These are phyloP conservation scores for Protodeltote pygarga DNA, from an alignment of 2,888 invertebrate genomes.

Conservation along the genomic window DNA sequence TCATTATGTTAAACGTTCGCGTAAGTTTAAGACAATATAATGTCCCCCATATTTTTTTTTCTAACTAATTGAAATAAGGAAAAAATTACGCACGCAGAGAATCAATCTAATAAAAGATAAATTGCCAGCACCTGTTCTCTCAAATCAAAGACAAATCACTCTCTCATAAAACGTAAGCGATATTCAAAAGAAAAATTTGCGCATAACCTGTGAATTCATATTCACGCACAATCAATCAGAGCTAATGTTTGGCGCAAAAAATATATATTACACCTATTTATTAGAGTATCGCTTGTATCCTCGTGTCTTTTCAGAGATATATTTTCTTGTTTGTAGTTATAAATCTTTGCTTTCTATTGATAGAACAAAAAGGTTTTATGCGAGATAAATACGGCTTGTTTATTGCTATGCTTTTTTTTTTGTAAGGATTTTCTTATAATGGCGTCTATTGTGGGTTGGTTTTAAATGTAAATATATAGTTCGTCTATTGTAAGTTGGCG, in stretches of 20 bases:
- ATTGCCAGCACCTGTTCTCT: neutral
- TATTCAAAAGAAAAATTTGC: constrained; percentile 5
- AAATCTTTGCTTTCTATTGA: constrained; percentile 30
- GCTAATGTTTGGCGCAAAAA: constrained; percentile 42
- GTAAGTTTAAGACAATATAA: no score
- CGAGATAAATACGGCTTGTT: constrained; percentile 20
- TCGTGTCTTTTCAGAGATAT: constrained; percentile 1
- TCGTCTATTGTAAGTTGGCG: neutral
- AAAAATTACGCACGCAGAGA: no score
- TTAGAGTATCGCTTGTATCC: constrained; percentile 12
- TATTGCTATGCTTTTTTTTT: neutral
- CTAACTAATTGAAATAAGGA: no score
- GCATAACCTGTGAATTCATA: constrained; percentile 26
- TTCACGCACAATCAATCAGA: constrained; percentile 39
- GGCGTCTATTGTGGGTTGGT: neutral
- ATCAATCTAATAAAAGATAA: neutral
- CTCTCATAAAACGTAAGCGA: neutral
- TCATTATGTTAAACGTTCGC: no score
- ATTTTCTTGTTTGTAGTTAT: constrained; percentile 26
- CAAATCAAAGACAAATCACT: constrained; percentile 17
- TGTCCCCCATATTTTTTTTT: no score
- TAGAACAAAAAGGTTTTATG: constrained; percentile 27
- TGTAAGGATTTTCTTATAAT: constrained; percentile 7
- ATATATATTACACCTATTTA: constrained; percentile 46
- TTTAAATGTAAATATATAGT: neutral